phyloP scores from a whole-genome alignment of 1,140 invertebrate genomes.

The Colletes latitarsis region DNA sequence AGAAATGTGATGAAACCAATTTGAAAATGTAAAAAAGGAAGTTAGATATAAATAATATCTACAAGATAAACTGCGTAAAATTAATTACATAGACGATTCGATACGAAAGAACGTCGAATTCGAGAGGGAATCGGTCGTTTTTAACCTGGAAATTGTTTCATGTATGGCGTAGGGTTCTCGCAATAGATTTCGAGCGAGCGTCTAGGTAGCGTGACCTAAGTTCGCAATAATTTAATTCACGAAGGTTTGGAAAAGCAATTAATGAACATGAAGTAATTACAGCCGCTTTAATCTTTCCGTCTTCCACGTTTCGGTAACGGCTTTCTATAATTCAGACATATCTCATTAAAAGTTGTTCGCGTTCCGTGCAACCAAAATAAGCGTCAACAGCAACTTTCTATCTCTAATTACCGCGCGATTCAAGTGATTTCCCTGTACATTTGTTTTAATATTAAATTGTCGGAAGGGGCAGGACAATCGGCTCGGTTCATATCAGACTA shows the following conservation, averaged over 20 bases:
- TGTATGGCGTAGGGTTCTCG: neutral
- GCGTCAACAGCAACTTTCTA: slow-evolving; percentile 48
- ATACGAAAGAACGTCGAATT: no score
- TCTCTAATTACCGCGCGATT: slow-evolving; percentile 51
- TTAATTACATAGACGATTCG: no score
- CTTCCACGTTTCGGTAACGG: slow-evolving; percentile 43
- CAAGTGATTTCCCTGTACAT: slow-evolving; percentile 36
- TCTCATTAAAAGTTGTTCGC: slow-evolving; percentile 53
- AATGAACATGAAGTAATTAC: slow-evolving; percentile 52
- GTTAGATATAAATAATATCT: no score
- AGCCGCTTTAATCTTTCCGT: slow-evolving; percentile 50
- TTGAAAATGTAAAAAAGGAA: no score
- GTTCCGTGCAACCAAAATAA: slow-evolving; percentile 44
- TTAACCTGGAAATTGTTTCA: slow-evolving; percentile 5
- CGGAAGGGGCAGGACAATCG: neutral
- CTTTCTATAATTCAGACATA: slow-evolving; percentile 53
- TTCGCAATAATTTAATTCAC: slow-evolving; percentile 51
- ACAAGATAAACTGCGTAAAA: no score
- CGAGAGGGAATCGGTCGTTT: slow-evolving; percentile 1
- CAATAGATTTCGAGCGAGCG: slow-evolving; percentile 12
- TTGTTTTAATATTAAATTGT: slow-evolving; percentile 46
- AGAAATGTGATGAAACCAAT: no score
- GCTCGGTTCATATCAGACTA: neutral
- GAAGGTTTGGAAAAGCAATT: slow-evolving; percentile 49
- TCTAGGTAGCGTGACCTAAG: slow-evolving; percentile 28